Evolutionary conservation across 2,113 vertebrate species (phyloP), one percentile per base, ranked within the genome.

Genomic region (Leucopsar rothschildi): DNA sequence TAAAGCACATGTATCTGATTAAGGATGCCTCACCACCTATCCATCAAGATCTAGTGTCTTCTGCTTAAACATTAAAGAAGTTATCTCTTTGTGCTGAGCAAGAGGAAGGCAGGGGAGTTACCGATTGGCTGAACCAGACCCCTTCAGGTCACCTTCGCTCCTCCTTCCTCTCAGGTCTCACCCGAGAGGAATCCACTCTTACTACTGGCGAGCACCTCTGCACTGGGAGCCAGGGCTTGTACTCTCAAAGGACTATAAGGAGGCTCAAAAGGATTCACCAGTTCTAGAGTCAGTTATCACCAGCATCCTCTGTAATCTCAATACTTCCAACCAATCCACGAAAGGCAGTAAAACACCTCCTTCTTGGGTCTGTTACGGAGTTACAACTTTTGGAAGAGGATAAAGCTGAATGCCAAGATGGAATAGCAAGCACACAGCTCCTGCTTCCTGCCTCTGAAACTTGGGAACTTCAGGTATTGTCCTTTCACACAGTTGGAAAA

Each of bases 121-220:
- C 19, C 22, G 93, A 97, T 84, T 86, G 24, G 90, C 72, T 89
- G 95, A 97, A 96, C 56, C 45, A 50, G 60, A 59, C 11, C 89
- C 90, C 89, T 84, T 52, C 61, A 49, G 93, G 83, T 94, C 88
- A 94, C 63, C 86, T 80, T 64, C 15, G 63, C 83, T 93, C 57
- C 65, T 57, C 95, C 59, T 59, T 82, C 73, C 35, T 37, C 64
- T 42, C 45, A 29, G 39, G 31, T 89, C 88, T 65, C 66, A 63
- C 17, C 23, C 37, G 40, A 70, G 24, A 85, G 59, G 50, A 92
- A 90, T 53, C 53, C 73, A 28, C 81, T 72, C 8, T 3, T 60
- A 53, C 73, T 56, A 37, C 22, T 33, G 47, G 20, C n/a, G 8
- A 70, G n/a, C 33, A 82, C 21, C 61, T 68, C 63, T 29, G 22